A percentile compares a stretch with the other conserved stretches of the same genome.
These are phyloP conservation scores for Mystacornis crossleyi DNA, from an alignment of 2,113 vertebrate species.

Conservation along the genomic window DNA sequence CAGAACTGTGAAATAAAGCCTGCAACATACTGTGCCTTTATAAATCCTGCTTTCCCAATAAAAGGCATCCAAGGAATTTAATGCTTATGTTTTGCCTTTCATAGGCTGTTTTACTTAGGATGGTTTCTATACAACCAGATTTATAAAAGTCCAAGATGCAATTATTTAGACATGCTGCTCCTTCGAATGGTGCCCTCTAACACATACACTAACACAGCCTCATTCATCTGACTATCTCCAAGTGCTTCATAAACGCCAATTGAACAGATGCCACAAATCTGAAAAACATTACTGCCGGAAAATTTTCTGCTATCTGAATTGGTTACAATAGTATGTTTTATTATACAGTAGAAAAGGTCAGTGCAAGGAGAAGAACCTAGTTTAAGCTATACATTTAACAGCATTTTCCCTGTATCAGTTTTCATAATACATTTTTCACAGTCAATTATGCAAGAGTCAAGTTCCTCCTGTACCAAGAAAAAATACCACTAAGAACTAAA, in stretches of 20 bases:
- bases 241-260: conserved; percentile 14
- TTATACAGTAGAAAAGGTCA: background rate
- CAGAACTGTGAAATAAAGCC: conserved; percentile 65
- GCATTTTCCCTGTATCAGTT: background rate
- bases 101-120: background rate
- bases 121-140: background rate
- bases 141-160: background rate
- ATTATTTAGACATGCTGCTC: background rate
- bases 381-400: background rate
- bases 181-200: background rate
- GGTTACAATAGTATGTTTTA: background rate
- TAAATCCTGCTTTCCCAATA: conserved; percentile 44
- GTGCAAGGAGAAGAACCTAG: background rate
- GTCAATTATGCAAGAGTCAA: background rate
- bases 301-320: conserved; percentile 19
- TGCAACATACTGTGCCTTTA: conserved; percentile 62
- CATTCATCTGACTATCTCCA: background rate
- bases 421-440: background rate
- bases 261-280: conserved; percentile 8
- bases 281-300: background rate
- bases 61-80: conserved; percentile 9
- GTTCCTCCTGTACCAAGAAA: background rate
- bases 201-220: background rate
- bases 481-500: background rate
- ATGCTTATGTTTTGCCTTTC: conserved; percentile 43